Evolutionary conservation across 2,888 invertebrate genomes (phyloP).

Genomic region (Parapristionchus giblindavisi): DNA sequence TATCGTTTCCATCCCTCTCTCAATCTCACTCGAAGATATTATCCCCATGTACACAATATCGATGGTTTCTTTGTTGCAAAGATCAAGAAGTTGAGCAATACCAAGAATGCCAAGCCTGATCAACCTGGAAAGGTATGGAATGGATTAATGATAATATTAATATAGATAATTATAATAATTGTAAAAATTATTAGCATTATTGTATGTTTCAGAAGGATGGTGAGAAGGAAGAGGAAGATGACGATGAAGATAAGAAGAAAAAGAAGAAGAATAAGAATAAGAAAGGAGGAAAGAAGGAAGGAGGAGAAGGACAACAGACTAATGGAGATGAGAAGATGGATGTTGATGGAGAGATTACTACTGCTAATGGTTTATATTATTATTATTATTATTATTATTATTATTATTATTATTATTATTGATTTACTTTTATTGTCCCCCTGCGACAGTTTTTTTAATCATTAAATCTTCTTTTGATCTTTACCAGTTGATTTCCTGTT

Average conservation of each 20-base stretch:
- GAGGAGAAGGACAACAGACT: slow-evolving; percentile 17
- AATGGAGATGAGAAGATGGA: slow-evolving; percentile 38
- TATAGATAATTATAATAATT: background rate
- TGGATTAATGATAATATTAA: background rate
- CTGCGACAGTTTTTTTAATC: no score
- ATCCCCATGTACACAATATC: slow-evolving; percentile 98
- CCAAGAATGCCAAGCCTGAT: slow-evolving; percentile 35
- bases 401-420: no score
- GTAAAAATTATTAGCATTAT: background rate
- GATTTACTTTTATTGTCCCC: no score
- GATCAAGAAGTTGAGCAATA: slow-evolving; percentile 91
- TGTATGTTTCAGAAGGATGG: slow-evolving; percentile 13
- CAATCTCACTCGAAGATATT: slow-evolving; percentile 87
- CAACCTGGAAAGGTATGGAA: slow-evolving; percentile 20
- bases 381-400: no score
- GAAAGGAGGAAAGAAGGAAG: slow-evolving; percentile 39
- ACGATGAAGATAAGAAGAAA: slow-evolving; percentile 38
- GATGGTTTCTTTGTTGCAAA: slow-evolving; percentile 99
- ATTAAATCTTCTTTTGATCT: no score
- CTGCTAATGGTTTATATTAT: no score
- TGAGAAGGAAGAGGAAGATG: slow-evolving; percentile 34
- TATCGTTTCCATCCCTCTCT: slow-evolving; percentile 86
- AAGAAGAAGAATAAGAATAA: slow-evolving; percentile 31
- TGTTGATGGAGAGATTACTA: slow-evolving; percentile 3
- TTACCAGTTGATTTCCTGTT: no score